Conservation (phyloP, 2,113 vertebrate species). For the Dasyprocta punctata region DNA sequence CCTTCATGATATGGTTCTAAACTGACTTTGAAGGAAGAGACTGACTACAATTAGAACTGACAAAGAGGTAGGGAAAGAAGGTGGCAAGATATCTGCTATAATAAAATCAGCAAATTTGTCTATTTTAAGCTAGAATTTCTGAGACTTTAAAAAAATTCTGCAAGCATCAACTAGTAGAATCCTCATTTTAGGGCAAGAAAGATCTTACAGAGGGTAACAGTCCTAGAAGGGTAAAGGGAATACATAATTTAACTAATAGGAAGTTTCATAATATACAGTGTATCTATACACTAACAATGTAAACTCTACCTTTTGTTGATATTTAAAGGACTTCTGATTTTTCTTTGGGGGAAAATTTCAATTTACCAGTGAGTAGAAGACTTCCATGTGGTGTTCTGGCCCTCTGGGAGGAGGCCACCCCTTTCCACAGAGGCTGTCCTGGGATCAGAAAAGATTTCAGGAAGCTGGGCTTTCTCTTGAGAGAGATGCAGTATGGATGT, state of each 20-base stretch:
- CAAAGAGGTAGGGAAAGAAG: not conserved
- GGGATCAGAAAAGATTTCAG: not conserved
- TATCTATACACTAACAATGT: not conserved
- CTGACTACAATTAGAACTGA: not conserved
- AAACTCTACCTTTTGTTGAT: not conserved
- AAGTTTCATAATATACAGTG: not conserved
- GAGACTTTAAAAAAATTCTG: not conserved
- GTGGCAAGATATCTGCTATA: not conserved
- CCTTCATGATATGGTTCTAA: not conserved
- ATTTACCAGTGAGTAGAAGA: not conserved
- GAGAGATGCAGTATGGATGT: not conserved
- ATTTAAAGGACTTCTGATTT: not conserved
- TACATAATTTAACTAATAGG: not conserved
- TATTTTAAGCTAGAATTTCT: not conserved
- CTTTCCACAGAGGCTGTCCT: not conserved
- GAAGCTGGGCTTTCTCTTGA: not conserved
- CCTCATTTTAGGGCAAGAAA: not conserved
- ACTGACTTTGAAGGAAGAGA: not conserved
- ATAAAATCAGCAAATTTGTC: not conserved
- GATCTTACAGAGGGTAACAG: not conserved
- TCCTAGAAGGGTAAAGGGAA: not conserved
- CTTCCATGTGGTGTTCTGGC: not conserved
- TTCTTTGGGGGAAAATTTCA: not conserved
- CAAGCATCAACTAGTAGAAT: not conserved
- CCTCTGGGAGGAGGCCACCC: not conserved